Evolutionary conservation across 2,888 invertebrate genomes (phyloP).

Genomic region (Macrophya annulata): DNA sequence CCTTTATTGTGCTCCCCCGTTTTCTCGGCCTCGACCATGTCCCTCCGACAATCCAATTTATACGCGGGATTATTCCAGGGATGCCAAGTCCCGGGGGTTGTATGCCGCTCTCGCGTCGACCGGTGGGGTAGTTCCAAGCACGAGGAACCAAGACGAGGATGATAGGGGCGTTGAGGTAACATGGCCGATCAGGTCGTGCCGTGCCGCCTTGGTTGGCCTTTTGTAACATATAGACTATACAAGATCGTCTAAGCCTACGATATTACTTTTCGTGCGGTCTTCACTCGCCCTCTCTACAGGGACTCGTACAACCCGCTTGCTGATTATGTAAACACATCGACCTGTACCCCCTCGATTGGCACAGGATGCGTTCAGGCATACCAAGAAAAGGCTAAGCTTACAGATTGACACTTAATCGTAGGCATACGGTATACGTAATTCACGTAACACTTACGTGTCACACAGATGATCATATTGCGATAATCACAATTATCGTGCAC

Average conservation of each 20-base stretch:
- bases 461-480: not conserved
- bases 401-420: not conserved
- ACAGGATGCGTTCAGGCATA: not conserved
- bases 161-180: slow-evolving; percentile 61
- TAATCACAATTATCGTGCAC: not conserved
- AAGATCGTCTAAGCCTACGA: slow-evolving; percentile 36
- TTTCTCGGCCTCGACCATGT: slow-evolving; percentile 34
- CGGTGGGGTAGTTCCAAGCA: slow-evolving; percentile 55
- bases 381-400: not conserved
- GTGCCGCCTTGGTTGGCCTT: slow-evolving; percentile 24
- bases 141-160: slow-evolving; percentile 30
- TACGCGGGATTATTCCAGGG: slow-evolving; percentile 76
- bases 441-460: not conserved
- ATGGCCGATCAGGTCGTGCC: slow-evolving; percentile 63
- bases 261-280: slow-evolving; percentile 36
- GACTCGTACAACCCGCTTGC: slow-evolving; percentile 15
- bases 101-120: slow-evolving; percentile 54
- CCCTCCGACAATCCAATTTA: slow-evolving; percentile 77
- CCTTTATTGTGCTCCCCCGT: slow-evolving; percentile 41
- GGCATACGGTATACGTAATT: not conserved
- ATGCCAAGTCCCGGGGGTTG: slow-evolving; percentile 59
- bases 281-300: not conserved
- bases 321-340: slow-evolving; percentile 46
- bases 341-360: not conserved
- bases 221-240: not conserved